phyloP scores from a whole-genome alignment of 2,888 invertebrate genomes.

The Lumbricus terrestris region DNA sequence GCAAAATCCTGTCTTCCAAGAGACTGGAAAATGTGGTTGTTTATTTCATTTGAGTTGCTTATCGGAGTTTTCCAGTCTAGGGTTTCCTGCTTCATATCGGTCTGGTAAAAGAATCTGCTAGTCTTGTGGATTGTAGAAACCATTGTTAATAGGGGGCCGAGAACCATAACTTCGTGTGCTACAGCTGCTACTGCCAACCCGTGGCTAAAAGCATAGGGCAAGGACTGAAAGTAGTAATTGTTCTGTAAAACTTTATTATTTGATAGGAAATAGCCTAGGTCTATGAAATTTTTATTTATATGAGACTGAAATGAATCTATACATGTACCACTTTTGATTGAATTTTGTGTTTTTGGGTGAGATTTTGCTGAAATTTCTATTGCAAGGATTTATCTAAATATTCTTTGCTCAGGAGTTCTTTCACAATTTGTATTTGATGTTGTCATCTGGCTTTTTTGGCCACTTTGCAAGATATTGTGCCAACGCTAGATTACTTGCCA shows the following conservation, averaged over 20 bases:
- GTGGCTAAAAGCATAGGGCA: neutral
- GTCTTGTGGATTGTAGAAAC: neutral
- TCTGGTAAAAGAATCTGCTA: neutral
- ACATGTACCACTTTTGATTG: neutral
- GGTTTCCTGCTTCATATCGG: neutral
- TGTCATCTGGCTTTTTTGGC: neutral
- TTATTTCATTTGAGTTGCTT: neutral
- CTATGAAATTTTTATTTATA: conserved; percentile 3
- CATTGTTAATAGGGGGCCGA: neutral
- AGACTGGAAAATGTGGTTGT: neutral
- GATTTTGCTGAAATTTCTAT: neutral
- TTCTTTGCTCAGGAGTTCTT: neutral
- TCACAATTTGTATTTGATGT: neutral
- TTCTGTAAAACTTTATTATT: neutral
- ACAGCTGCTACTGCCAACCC: neutral
- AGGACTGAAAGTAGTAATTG: neutral
- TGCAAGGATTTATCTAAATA: neutral
- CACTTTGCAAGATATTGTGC: neutral
- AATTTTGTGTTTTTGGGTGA: neutral
- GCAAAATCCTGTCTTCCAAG: neutral
- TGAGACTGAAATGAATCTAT: neutral
- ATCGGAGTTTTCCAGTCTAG: neutral
- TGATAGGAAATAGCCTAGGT: neutral
- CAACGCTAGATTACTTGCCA: neutral
- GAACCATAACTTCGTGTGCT: neutral